phyloP scores from a whole-genome alignment of 1,140 invertebrate species.

The Protaetia brevitarsis region DNA sequence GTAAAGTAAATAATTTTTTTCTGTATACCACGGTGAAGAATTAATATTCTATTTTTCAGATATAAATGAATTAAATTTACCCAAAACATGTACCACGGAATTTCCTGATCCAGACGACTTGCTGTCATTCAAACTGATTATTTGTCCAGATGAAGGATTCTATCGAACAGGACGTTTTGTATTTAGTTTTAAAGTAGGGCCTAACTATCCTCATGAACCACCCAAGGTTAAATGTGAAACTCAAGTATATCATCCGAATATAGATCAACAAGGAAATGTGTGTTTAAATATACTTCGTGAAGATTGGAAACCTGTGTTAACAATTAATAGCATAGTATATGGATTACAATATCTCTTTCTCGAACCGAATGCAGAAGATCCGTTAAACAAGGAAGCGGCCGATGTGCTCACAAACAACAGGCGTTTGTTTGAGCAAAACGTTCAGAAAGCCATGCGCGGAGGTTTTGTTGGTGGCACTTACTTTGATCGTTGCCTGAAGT shows the following conservation, averaged over 20 bases:
- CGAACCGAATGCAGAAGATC: slow-evolving; percentile 98
- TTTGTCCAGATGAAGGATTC: slow-evolving; percentile 96
- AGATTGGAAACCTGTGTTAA: slow-evolving; percentile 98
- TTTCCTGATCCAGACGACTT: slow-evolving; percentile 96
- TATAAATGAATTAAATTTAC: slow-evolving; percentile 95
- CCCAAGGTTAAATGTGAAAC: slow-evolving; percentile 95
- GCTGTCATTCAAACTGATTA: slow-evolving; percentile 92
- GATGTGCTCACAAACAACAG: slow-evolving; percentile 93
- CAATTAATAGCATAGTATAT: slow-evolving; percentile 97
- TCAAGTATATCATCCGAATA: slow-evolving; percentile 93
- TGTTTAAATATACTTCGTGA: slow-evolving; percentile 93
- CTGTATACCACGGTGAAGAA: neutral
- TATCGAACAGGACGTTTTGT: slow-evolving; percentile 91
- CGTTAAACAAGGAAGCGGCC: slow-evolving; percentile 98
- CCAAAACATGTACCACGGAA: slow-evolving; percentile 94
- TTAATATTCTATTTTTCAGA: slow-evolving; percentile 64
- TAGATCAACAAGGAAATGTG: slow-evolving; percentile 92
- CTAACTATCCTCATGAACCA: slow-evolving; percentile 94
- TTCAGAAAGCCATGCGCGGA: slow-evolving; percentile 92
- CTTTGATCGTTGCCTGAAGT: slow-evolving; percentile 96
- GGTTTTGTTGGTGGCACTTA: slow-evolving; percentile 90
- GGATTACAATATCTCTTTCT: slow-evolving; percentile 96
- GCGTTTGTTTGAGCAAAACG: slow-evolving; percentile 93
- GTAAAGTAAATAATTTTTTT: slow-evolving; percentile 51
- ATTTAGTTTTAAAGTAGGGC: slow-evolving; percentile 97